Evolutionary conservation across 2,113 vertebrate genomes (phyloP).

Genomic region (Clarias batrachus): DNA sequence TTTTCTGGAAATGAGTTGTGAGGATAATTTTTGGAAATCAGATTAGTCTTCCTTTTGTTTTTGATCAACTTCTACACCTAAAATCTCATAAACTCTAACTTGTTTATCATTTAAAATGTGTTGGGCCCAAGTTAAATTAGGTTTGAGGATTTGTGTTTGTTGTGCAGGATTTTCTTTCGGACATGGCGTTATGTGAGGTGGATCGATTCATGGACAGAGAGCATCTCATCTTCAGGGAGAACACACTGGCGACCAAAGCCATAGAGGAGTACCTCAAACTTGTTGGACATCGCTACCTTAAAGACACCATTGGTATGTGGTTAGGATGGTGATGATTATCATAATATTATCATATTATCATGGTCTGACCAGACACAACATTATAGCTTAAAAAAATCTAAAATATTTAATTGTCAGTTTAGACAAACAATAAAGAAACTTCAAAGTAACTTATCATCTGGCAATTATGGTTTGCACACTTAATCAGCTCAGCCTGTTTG

Average conservation of each 20-base stretch:
- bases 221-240: slow-evolving; percentile 96
- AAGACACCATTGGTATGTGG: slow-evolving; percentile 90
- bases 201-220: slow-evolving; percentile 96
- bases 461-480: background rate
- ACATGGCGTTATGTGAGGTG: slow-evolving; percentile 98
- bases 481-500: background rate
- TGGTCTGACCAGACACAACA: background rate
- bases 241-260: slow-evolving; percentile 97
- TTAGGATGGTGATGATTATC: background rate
- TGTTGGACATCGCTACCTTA: slow-evolving; percentile 98
- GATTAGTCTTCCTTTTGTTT: background rate
- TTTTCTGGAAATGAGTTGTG: background rate
- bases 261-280: slow-evolving; percentile 99
- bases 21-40: background rate
- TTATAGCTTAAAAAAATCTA: background rate
- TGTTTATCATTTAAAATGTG: background rate
- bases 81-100: background rate
- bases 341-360: too few species aligned
- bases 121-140: background rate
- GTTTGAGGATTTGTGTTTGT: slow-evolving; percentile 11
- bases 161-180: slow-evolving; percentile 91
- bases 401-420: background rate
- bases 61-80: background rate
- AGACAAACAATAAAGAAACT: background rate
- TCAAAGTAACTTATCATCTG: background rate